These are phyloP conservation scores for Rapana venosa DNA, from an alignment of 2,888 invertebrate genomes.

Conservation along the genomic window DNA sequence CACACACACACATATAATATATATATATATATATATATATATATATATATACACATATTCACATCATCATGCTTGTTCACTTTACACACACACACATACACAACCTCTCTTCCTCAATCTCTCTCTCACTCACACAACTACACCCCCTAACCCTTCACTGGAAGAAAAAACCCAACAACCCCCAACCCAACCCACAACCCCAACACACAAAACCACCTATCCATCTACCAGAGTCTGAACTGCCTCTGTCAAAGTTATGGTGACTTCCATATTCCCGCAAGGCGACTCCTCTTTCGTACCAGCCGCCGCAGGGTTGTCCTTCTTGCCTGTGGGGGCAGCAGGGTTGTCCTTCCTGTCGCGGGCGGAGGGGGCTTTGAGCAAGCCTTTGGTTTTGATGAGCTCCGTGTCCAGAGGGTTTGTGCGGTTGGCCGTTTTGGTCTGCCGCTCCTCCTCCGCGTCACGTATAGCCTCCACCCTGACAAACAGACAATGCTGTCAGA, in stretches of 20 bases:
- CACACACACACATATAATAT: too few relatives aligned
- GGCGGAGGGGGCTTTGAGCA: constrained; percentile 64
- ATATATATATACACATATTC: too few relatives aligned
- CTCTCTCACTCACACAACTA: background rate
- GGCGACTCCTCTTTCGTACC: background rate
- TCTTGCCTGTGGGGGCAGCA: background rate
- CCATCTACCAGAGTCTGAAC: background rate
- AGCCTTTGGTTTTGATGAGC: constrained; percentile 71
- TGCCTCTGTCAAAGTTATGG: background rate
- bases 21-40: too few relatives aligned
- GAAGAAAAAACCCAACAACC: too few relatives aligned
- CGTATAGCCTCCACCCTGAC: constrained; percentile 57
- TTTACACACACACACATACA: background rate
- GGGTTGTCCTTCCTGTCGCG: constrained; percentile 49
- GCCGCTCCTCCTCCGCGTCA: constrained; percentile 67
- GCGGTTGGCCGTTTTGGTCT: constrained; percentile 63
- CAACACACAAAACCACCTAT: background rate
- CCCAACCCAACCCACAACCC: too few relatives aligned
- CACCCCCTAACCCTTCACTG: background rate
- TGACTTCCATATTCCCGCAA: background rate
- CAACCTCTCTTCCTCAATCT: background rate
- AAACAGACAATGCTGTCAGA: background rate
- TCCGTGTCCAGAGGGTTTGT: constrained; percentile 70
- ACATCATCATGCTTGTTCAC: too few relatives aligned
- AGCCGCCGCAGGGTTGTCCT: constrained; percentile 20